phyloP scores from a whole-genome alignment of 2,888 invertebrate genomes.

The Lasioglossum pauxillum region DNA sequence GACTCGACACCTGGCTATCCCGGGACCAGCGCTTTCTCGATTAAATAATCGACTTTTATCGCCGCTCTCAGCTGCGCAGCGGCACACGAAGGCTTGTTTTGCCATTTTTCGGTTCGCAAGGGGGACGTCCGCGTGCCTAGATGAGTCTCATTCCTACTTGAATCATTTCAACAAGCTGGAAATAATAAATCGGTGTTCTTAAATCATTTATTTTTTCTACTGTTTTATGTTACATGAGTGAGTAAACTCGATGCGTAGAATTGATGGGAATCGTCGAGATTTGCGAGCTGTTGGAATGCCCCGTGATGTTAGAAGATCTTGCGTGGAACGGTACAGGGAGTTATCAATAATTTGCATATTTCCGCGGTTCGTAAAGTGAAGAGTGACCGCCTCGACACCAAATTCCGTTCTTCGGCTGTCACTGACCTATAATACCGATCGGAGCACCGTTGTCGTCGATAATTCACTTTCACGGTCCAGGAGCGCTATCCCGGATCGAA shows the following conservation, averaged over 20 bases:
- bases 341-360: slow-evolving; percentile 37
- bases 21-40: not conserved
- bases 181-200: too few relatives aligned
- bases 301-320: not conserved
- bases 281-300: not conserved
- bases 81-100: not conserved
- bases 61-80: not conserved
- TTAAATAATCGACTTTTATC: not conserved
- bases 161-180: too few relatives aligned
- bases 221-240: too few relatives aligned
- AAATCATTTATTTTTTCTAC: too few relatives aligned
- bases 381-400: slow-evolving; percentile 16
- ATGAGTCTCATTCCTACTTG: too few relatives aligned
- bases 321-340: slow-evolving; percentile 10
- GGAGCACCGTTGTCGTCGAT: not conserved
- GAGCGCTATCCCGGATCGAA: not conserved
- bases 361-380: slow-evolving; percentile 26
- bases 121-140: not conserved
- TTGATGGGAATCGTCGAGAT: not conserved
- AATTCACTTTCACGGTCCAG: slow-evolving; percentile 17
- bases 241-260: not conserved
- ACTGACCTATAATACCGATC: slow-evolving; percentile 39
- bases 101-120: not conserved
- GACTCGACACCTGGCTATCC: slow-evolving; percentile 5
- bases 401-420: slow-evolving; percentile 29